Percentiles rank a stretch among this genome's conserved stretches.
Conservation (phyloP, 2,888 invertebrate genomes). For the Eilema caniola region DNA sequence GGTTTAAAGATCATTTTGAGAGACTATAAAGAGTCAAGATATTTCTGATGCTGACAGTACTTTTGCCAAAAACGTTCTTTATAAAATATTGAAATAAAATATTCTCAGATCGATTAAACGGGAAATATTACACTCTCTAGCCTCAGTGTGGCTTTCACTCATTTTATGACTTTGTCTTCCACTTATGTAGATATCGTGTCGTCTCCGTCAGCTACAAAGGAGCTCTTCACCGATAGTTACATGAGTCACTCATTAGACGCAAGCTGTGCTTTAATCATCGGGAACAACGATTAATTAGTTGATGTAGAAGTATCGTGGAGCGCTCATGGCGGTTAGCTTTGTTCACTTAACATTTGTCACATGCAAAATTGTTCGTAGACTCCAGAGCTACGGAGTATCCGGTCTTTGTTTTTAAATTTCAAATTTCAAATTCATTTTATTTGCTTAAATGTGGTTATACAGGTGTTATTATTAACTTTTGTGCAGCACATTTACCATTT, state of each 20-base stretch:
- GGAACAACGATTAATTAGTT: slow-evolving; percentile 83
- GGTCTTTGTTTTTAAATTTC: not conserved
- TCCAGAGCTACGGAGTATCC: not conserved
- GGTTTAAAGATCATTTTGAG: too few relatives aligned
- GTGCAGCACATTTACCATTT: too few relatives aligned
- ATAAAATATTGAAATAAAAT: too few relatives aligned
- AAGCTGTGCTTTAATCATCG: slow-evolving; percentile 87
- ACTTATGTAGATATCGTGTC: slow-evolving; percentile 19
- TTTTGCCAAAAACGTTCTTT: too few relatives aligned
- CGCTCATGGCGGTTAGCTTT: slow-evolving; percentile 70
- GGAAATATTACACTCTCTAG: too few relatives aligned
- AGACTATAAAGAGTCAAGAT: too few relatives aligned
- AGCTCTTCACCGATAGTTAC: slow-evolving; percentile 54
- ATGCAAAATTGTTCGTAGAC: slow-evolving; percentile 36
- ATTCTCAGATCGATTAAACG: too few relatives aligned
- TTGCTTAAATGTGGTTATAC: too few relatives aligned
- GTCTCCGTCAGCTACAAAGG: slow-evolving; percentile 34
- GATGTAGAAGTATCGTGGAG: slow-evolving; percentile 64
- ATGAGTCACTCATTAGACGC: slow-evolving; percentile 85
- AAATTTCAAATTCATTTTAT: too few relatives aligned
- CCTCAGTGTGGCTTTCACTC: not conserved
- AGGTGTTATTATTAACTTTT: too few relatives aligned
- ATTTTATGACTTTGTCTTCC: not conserved
- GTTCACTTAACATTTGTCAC: slow-evolving; percentile 63
- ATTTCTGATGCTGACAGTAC: too few relatives aligned